A percentile compares a stretch with the other conserved stretches of the same genome.
These are phyloP conservation scores for Macropus fuliginosus DNA, from an alignment of 2,797 vertebrate genomes.

Conservation along the genomic window DNA sequence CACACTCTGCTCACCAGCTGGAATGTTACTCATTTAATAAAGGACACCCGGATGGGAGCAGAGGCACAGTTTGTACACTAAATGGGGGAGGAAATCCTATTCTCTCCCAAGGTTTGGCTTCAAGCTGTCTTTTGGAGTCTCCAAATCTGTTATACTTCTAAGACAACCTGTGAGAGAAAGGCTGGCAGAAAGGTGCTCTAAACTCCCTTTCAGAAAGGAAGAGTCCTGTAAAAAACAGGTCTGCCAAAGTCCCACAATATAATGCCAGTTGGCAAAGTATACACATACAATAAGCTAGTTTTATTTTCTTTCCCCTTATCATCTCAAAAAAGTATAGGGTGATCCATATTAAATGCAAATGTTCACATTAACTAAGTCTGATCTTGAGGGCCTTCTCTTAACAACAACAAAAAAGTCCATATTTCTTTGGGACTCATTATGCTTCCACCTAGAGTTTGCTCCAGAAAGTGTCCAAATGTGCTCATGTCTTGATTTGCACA, in stretches of 20 bases:
- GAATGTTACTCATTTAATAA: not conserved
- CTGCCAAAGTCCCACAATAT: too few relatives aligned
- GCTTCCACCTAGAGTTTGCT: not conserved
- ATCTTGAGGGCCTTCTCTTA: not conserved
- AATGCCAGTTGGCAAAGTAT: not conserved
- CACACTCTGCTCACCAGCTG: not conserved
- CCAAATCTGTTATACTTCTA: not conserved
- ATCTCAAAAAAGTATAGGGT: not conserved
- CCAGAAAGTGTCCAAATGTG: not conserved
- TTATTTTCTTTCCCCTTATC: not conserved
- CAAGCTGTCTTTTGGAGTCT: not conserved
- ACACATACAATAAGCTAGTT: not conserved
- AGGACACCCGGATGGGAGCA: not conserved
- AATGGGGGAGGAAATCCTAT: not conserved
- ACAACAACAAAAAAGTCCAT: not conserved
- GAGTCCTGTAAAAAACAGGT: not conserved
- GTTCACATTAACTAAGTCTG: not conserved
- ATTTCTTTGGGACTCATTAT: not conserved
- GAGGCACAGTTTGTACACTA: not conserved
- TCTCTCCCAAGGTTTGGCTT: not conserved
- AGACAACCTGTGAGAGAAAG: not conserved
- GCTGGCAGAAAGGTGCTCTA: not conserved
- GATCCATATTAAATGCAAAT: not conserved
- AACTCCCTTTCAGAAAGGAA: not conserved
- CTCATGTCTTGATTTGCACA: not conserved